These are phyloP conservation scores for Hippocampus kuda DNA, from an alignment of 2,797 vertebrate genomes.

Conservation along the genomic window DNA sequence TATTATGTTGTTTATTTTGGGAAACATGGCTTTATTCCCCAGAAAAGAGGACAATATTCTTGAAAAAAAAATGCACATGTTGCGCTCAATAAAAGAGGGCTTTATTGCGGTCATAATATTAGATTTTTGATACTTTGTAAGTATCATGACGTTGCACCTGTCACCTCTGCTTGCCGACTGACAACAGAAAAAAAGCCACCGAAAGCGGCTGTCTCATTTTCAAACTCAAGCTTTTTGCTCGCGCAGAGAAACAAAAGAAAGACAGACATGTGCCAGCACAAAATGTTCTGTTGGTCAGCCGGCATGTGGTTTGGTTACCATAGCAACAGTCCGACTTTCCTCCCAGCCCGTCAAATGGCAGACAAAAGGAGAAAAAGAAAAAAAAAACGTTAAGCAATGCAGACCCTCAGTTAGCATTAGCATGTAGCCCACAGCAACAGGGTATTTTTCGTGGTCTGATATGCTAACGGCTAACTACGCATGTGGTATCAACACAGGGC, in stretches of 20 bases:
- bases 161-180: background rate
- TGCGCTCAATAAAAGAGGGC: too few species aligned
- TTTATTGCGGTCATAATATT: too few species aligned
- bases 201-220: background rate
- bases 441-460: background rate
- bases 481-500: too few species aligned
- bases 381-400: background rate
- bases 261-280: background rate
- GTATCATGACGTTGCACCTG: background rate
- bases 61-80: too few species aligned
- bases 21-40: too few species aligned
- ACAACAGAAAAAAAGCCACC: background rate
- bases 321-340: conserved; percentile 4
- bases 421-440: background rate
- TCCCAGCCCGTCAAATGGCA: background rate
- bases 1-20: too few species aligned
- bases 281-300: background rate
- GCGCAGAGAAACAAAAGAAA: background rate
- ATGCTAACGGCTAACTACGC: background rate
- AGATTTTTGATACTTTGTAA: too few species aligned
- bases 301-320: conserved; percentile 3
- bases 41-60: too few species aligned
- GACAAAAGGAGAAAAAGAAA: background rate
- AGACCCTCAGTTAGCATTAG: background rate
- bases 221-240: background rate